A percentile compares a stretch with the other conserved stretches of the same genome.
Evolutionary conservation across 2,113 vertebrate species (phyloP).

Genomic region (Mobula birostris): DNA sequence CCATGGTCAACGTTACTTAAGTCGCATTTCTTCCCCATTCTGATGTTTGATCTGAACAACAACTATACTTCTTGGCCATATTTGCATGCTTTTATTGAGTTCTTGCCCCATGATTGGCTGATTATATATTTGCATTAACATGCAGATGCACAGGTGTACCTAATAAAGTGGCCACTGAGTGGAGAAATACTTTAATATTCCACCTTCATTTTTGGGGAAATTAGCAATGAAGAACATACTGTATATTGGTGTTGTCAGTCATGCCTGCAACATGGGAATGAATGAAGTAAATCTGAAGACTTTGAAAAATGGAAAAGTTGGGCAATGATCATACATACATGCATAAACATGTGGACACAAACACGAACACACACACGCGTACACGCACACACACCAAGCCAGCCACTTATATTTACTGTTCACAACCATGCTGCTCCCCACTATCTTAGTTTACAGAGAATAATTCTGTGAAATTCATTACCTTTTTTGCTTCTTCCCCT

Average conservation of each 20-base stretch:
- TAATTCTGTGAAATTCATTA: neutral
- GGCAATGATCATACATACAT: neutral
- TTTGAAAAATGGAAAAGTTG: neutral
- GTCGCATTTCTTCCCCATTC: too few relatives aligned
- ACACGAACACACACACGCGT: neutral
- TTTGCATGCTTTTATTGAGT: too few relatives aligned
- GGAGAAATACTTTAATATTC: too few relatives aligned
- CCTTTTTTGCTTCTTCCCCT: neutral
- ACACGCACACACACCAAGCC: neutral
- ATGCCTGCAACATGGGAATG: neutral
- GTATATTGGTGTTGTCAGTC: neutral
- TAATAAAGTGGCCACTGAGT: too few relatives aligned
- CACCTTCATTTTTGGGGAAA: neutral
- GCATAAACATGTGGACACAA: neutral
- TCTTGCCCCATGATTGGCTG: too few relatives aligned
- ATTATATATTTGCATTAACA: too few relatives aligned
- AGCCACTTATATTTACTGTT: neutral
- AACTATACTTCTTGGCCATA: too few relatives aligned
- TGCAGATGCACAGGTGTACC: too few relatives aligned
- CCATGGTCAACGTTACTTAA: too few relatives aligned
- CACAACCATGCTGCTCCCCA: neutral
- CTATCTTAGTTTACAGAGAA: neutral
- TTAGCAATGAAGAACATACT: neutral
- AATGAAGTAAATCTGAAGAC: neutral
- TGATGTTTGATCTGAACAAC: too few relatives aligned